phyloP scores from a whole-genome alignment of 2,797 vertebrate species.

The Cossypha caffra region DNA sequence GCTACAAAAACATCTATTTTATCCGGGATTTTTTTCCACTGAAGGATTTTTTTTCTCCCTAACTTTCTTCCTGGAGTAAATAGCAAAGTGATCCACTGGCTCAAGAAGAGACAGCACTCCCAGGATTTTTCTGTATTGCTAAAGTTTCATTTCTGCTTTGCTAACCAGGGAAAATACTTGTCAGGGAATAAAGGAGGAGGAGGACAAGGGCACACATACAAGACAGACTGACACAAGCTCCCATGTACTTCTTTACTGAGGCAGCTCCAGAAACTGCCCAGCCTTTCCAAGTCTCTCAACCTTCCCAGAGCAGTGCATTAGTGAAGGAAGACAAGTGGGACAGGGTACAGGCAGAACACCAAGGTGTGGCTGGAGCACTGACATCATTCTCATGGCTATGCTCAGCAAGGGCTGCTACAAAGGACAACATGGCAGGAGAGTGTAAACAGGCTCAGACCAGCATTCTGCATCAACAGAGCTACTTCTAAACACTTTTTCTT shows the following conservation, averaged over 20 bases:
- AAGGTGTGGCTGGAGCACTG: not conserved
- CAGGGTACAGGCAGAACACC: not conserved
- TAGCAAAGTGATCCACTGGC: not conserved
- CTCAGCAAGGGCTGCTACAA: not conserved
- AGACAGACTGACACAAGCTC: not conserved
- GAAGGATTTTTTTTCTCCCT: not conserved
- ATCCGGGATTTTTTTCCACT: rapidly evolving
- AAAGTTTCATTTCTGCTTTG: not conserved
- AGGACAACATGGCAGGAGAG: rapidly evolving
- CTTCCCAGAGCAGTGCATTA: not conserved
- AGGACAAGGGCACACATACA: not conserved
- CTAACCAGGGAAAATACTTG: not conserved
- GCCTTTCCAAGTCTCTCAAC: not conserved
- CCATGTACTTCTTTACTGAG: not conserved
- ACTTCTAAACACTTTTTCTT: not conserved
- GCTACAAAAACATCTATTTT: not conserved
- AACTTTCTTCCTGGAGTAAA: not conserved
- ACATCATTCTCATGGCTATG: rapidly evolving
- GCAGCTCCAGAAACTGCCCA: not conserved
- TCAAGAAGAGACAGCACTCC: not conserved
- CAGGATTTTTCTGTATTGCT: not conserved
- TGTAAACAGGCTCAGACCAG: not conserved
- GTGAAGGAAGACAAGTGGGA: not conserved
- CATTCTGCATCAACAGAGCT: no score
- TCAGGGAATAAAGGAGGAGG: not conserved